Base-by-base conservation (phyloP, 1,140 invertebrate species). In the Phocides pigmalion region DNA sequence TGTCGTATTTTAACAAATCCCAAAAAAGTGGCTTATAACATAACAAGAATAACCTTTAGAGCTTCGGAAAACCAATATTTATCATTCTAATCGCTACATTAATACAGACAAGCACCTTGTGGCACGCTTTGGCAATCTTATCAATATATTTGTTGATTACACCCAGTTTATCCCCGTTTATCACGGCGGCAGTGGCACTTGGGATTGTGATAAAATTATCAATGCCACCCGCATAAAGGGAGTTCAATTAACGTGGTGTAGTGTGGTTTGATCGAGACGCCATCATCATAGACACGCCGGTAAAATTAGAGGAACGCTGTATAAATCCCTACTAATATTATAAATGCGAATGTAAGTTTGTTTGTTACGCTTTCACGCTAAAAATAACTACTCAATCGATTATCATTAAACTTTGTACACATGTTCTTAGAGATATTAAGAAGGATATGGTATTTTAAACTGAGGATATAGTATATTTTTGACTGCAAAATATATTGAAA, bases 41-140 rank as follows among this genome's bases (percentile, higher is more conserved):
- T 9, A 42, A 58, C 32, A 59, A 32, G 56, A 32, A 44, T 59
- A 59, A 46, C 17, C 56, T 47, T 15, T 49, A 25, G 25, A 39
- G 32, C 32, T 62, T 41, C 19, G 32, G 56, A 54, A 12, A 70
- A 58, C 51, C 49, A 80, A 77, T 80, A 77, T 80, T 80, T 77
- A 73, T 75, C 64, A 74, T 70, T 65, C 61, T 73, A 80, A 80
- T 80, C 74, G 59, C 42, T 44, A 67, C 59, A 65, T 46, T 44
- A 54, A 59, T 50, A 39, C 22, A 47, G 39, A 37, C 54, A 32
- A 32, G 32, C 54, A 70, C 42, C 58, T 58, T 62, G 68, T 39
- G 70, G 63, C 74, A 61, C 68, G 68, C 66, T 70, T 56, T 37
- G 46, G 51, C 50, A 64, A 49, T 59, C 64, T 76, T 72, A 73